A percentile compares a stretch with the other conserved stretches of the same genome.
phyloP scores from a whole-genome alignment of 2,888 invertebrate species.

The Himalopsyche japonica region DNA sequence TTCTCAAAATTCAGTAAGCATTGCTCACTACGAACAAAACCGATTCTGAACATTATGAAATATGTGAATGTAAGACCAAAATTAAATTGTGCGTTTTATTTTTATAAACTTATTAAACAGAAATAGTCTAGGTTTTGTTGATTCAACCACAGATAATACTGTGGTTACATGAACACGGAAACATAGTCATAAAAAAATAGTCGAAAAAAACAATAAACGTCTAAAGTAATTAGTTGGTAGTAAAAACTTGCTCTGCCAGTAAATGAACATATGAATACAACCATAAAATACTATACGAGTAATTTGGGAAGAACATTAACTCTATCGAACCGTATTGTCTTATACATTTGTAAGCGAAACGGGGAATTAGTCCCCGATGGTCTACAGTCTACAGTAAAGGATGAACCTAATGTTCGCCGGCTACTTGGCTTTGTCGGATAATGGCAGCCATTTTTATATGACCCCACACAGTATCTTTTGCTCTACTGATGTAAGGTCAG shows the following conservation, averaged over 20 bases:
- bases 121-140: too few relatives aligned
- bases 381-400: constrained; percentile 15
- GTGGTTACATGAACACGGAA: too few relatives aligned
- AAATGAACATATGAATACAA: not conserved
- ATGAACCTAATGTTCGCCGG: constrained; percentile 27
- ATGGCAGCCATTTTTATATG: constrained; percentile 30
- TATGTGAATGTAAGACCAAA: too few relatives aligned
- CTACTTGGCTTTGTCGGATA: constrained; percentile 23
- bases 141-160: not conserved
- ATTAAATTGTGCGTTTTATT: too few relatives aligned
- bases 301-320: constrained; percentile 12
- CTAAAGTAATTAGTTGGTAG: not conserved
- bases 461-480: not conserved
- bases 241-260: not conserved
- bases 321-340: constrained; percentile 31
- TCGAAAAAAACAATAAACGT: not conserved
- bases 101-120: too few relatives aligned
- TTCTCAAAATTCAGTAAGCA: too few relatives aligned
- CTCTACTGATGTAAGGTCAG: not conserved
- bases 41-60: too few relatives aligned
- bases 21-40: too few relatives aligned
- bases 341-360: constrained; percentile 20
- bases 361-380: constrained; percentile 31
- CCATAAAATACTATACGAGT: constrained; percentile 4
- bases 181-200: not conserved